A percentile compares a stretch with the other conserved stretches of the same genome.
These are phyloP conservation scores for Drosophila orosa DNA, from an alignment of 1,140 invertebrate species.

Conservation along the genomic window DNA sequence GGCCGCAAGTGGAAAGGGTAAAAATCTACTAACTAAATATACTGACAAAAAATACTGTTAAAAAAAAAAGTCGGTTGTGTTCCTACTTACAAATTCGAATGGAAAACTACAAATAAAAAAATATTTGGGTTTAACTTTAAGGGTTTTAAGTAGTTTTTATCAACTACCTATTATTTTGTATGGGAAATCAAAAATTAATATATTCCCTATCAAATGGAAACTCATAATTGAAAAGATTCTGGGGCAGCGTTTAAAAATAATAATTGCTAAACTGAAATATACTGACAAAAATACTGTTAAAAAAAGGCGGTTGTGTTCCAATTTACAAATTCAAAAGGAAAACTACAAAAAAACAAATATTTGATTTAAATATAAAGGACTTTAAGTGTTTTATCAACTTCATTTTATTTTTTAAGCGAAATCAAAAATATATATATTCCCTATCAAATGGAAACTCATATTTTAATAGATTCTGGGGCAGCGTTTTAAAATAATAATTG, in stretches of 20 bases:
- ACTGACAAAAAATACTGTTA: slow-evolving; percentile 23
- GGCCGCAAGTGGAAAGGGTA: slow-evolving; percentile 25
- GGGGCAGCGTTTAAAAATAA: slow-evolving; percentile 3
- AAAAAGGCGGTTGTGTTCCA: too few species aligned
- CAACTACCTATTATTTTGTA: not conserved
- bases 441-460: not conserved
- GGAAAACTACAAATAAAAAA: not conserved
- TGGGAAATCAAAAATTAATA: too few species aligned
- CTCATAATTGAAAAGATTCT: not conserved
- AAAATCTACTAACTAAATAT: slow-evolving; percentile 37
- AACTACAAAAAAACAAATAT: too few species aligned
- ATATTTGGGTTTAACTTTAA: not conserved
- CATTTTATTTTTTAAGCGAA: too few species aligned
- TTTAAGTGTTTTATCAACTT: too few species aligned
- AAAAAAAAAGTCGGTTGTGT: not conserved
- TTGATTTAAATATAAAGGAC: too few species aligned
- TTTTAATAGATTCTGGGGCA: not conserved
- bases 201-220: not conserved
- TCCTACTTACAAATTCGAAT: not conserved
- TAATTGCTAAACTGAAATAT: slow-evolving; percentile 31
- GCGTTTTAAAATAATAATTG: slow-evolving; percentile 13
- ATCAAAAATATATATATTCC: too few species aligned
- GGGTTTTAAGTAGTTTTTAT: not conserved
- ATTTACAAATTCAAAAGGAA: too few species aligned
- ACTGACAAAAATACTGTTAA: too few species aligned